Conservation (phyloP, 1,140 invertebrate species). For the Drosophila arizonae region DNA sequence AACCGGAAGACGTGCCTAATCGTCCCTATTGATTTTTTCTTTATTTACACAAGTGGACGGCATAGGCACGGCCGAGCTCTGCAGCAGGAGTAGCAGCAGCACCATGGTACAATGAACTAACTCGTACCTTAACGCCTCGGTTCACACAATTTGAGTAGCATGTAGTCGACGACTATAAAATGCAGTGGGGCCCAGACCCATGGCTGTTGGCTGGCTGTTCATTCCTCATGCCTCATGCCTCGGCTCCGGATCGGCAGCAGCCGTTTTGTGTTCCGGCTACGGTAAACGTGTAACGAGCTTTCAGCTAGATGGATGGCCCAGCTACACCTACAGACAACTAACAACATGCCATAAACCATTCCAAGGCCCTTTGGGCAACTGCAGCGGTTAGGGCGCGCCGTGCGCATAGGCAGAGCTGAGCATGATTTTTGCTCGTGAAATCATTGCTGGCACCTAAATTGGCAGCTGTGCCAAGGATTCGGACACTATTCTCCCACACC, state of each 20-base stretch:
- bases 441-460: conserved; percentile 60
- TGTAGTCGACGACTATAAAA: conserved; percentile 74
- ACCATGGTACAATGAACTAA: conserved; percentile 79
- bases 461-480: conserved; percentile 45
- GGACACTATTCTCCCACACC: conserved; percentile 3
- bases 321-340: conserved; percentile 50
- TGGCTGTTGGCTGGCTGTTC: conserved; percentile 12
- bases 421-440: conserved; percentile 79
- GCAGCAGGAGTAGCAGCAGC: conserved; percentile 33
- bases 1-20: conserved; percentile 78
- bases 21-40: conserved; percentile 77
- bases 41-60: conserved; percentile 68
- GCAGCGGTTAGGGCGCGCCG: neutral
- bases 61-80: neutral
- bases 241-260: conserved; percentile 16
- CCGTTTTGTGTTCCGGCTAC: conserved; percentile 62
- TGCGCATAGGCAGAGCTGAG: conserved; percentile 27
- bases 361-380: conserved; percentile 43
- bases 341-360: conserved; percentile 73
- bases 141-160: conserved; percentile 79
- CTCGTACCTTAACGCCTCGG: conserved; percentile 80
- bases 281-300: conserved; percentile 75
- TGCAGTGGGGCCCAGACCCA: conserved; percentile 51
- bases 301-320: conserved; percentile 72
- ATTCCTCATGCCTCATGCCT: conserved; percentile 11